Base-by-base conservation (phyloP, 2,797 vertebrate genomes). In the Toxotes lorentzi region DNA sequence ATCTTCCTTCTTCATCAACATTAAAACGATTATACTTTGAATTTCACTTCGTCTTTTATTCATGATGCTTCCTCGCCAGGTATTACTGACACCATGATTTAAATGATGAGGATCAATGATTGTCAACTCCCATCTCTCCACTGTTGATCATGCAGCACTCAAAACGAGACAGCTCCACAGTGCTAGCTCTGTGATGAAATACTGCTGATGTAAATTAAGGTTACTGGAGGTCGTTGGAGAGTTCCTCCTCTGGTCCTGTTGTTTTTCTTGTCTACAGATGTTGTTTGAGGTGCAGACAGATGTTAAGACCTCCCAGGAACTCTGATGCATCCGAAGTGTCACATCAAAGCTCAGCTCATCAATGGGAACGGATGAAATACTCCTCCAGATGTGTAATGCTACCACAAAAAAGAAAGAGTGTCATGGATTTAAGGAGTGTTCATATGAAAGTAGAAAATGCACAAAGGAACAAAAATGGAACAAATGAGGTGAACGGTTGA, bases 271-370 rank as follows among this genome's bases (percentile, higher is more conserved):
- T 79, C 78, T 83, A 50, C 94, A 95, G 93, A 94, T 94, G 95
- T 87, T 87, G 79, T 88, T 88, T 79, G 82, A 89, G 50, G 67
- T 32, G 57, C 19, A 77, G 83, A 76, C 95, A 95, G 93, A 94
- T 95, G 95, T 87, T 93, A 62, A 78, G 87, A 92, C 91, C 93
- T 91, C 93, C 82, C 73, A 91, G 89, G 91, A 91, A 79, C 86
- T 82, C 70, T 54, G 51, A 47, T 32, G 58, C 73, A 83, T 85
- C 83, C 59, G 69, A 86, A 76, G 84, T 91, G 87, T 91, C 91
- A 94, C 93, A 94, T 96, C 95, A 95, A 95, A 95, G 94, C 85
- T 61, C 1, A 17, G 71, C 83, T 88, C 79, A 85, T 90, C 94
- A 93, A 91, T 57, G 70, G 83, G 63, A 72, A 78, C 78, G 8